Base-by-base conservation (phyloP, 1,140 invertebrate species). In the Bombus cullumanus region DNA sequence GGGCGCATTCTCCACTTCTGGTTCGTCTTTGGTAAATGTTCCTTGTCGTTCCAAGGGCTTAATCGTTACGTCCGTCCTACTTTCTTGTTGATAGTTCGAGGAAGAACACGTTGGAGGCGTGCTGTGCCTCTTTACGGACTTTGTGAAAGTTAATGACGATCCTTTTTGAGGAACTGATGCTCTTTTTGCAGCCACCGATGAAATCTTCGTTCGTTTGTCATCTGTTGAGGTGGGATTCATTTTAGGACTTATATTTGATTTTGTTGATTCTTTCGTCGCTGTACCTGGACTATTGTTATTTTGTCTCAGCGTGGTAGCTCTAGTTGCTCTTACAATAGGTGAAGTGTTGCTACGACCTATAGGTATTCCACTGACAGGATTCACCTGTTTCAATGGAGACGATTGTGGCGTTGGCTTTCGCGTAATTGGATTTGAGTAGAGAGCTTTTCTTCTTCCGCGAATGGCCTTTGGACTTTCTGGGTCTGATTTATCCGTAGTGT, bases 21-120 rank as follows among this genome's bases (percentile, higher is more conserved):
- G 94, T 88, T 98, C 97, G 87, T 98, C 98, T 94, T 98, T 98
- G 0, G 97, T 98, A 92, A 98, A 98, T 0, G 98, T 98, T 39
- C 97, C 98, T 93, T 98, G 98, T 64, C 98, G 96, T 77, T 97
- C 97, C 15, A 97, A 92, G 3, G 96, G 95, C 76, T 94, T 95
- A 85, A 93, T 94, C 86, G 71, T 89, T 82, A 82, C 47, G 78
- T 92, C 83, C 22, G 66, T 6, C 87, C 88, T 82, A 15, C 41
- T 43, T 57, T 92, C 85, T 12, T 57, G 88, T 62, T 90, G 90
- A 15, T 69, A 77, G 59, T 88, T 90, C 0, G 86, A 73, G 22
- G 81, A 66, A 10, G 79, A 86, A 69, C 81, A 92, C 39, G 73
- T 88, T 8, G 92, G 88, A 6, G 93, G 92, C 39, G 92, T 92